Evolutionary conservation across 2,797 vertebrate species (phyloP).

Genomic region (Trachurus trachurus): DNA sequence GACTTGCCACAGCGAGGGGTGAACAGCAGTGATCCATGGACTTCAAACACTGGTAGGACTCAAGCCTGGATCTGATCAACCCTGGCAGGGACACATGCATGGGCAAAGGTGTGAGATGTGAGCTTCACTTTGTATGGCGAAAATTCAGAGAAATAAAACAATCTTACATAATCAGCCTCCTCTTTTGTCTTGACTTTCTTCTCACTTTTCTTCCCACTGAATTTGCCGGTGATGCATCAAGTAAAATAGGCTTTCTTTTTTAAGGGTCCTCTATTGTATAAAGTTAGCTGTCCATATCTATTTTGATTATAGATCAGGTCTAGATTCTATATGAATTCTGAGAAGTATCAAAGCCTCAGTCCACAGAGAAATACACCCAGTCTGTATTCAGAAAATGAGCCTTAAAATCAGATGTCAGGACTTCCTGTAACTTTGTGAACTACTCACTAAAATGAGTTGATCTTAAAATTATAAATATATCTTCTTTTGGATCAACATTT

Average conservation of each 20-base stretch:
- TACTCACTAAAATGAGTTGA: too few species aligned
- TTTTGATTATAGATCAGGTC: too few species aligned
- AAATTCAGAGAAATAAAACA: background rate
- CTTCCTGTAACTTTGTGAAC: too few species aligned
- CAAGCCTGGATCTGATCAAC: conserved; percentile 29
- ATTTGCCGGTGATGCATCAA: background rate
- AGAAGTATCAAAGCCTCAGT: too few species aligned
- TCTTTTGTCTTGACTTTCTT: background rate
- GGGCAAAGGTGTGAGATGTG: conserved; percentile 5
- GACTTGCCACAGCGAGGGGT: conserved; percentile 13
- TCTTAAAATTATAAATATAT: too few species aligned
- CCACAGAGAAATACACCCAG: too few species aligned
- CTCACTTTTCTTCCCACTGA: background rate
- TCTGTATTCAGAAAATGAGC: too few species aligned
- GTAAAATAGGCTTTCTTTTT: background rate
- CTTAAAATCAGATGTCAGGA: too few species aligned
- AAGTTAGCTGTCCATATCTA: too few species aligned
- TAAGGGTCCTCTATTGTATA: too few species aligned
- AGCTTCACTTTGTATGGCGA: background rate
- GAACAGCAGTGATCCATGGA: conserved; percentile 25
- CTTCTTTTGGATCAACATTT: too few species aligned
- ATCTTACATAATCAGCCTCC: background rate
- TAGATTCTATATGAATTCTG: too few species aligned
- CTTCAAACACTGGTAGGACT: conserved; percentile 41
- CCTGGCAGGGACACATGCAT: conserved; percentile 5